A percentile compares a stretch with the other conserved stretches of the same genome.
These are phyloP conservation scores for Sebastes umbrosus DNA, from an alignment of 2,797 vertebrate genomes.

Conservation along the genomic window DNA sequence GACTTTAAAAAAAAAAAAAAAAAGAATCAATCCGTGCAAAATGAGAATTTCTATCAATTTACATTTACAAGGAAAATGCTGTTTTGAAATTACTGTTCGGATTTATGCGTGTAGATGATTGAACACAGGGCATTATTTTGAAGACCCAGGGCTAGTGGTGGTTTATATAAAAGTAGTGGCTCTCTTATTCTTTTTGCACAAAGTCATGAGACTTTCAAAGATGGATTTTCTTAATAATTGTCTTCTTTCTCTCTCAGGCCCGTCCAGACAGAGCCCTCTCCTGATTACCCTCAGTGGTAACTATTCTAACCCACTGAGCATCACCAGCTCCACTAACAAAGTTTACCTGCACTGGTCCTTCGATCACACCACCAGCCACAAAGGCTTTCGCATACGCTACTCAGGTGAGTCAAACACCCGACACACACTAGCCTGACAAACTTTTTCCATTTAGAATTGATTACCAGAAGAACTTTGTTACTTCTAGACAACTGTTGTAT, in stretches of 20 bases:
- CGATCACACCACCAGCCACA: slow-evolving; percentile 94
- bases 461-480: background rate
- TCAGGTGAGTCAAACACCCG: slow-evolving; percentile 81
- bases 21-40: background rate
- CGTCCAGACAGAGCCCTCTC: slow-evolving; percentile 92
- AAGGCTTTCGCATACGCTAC: slow-evolving; percentile 97
- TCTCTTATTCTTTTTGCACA: background rate
- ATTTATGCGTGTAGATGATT: background rate
- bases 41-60: background rate
- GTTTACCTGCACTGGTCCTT: slow-evolving; percentile 98
- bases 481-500: background rate
- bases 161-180: background rate
- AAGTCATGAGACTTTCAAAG: background rate
- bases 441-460: background rate
- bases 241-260: slow-evolving; percentile 78
- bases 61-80: background rate
- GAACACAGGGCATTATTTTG: background rate
- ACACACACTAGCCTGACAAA: background rate
- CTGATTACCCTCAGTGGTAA: slow-evolving; percentile 96
- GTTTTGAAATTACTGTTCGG: background rate
- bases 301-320: slow-evolving; percentile 92
- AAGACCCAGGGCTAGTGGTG: background rate
- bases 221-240: background rate
- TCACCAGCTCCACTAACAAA: slow-evolving; percentile 91
- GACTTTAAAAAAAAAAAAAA: background rate